Base-by-base conservation (phyloP, 2,797 vertebrate genomes). In the Phoeniculus purpureus region DNA sequence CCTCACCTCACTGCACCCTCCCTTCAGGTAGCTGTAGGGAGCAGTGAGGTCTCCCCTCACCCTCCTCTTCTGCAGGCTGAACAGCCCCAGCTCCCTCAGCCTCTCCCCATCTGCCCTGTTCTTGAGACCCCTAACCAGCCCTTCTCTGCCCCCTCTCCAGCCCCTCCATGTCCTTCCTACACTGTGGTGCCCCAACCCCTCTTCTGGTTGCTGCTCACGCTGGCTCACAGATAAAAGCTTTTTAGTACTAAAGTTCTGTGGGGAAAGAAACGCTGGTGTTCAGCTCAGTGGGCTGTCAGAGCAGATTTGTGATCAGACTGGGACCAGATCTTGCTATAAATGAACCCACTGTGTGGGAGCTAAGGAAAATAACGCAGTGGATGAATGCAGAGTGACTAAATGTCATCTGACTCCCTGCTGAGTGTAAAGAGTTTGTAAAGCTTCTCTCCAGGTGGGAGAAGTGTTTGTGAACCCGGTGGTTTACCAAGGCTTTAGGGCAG, bases 361-460 rank as follows among this genome's bases (percentile, higher is more conserved):
- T 81, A 20, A 82, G 80, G 65, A 76, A 85, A 83, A 65, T 26
- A 82, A 52, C 19, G 51, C 58, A 56, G 58, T 80, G 37, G 48
- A 80, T 77, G 82, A 84, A n/a, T 82, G 68, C 79, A 45, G 40
- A 32, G 37, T 92, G 93, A 93, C 93, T 95, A 79, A 92, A 60
- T 56, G 65, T 85, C 82, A 31, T 29, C 31, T 82, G 94, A 80
- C 73, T 91, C 27, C 25, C 16, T 56, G 76, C 45, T 48, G 87
- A 60, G 58, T n/a, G 13, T 26, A 32, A 43, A 59, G 85, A 60
- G 14, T 89, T 67, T 80, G 54, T 74, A 9, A 52, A 47, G 54
- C 31, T 71, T 0, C 80, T 52, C 40, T 70, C 17, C 85, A 85
- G 87, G 54, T 11, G 72, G 34, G 82, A 92, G 58, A 45, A 52